Evolutionary conservation across 2,113 vertebrate genomes (phyloP).

Genomic region (Semnornis frantzii): DNA sequence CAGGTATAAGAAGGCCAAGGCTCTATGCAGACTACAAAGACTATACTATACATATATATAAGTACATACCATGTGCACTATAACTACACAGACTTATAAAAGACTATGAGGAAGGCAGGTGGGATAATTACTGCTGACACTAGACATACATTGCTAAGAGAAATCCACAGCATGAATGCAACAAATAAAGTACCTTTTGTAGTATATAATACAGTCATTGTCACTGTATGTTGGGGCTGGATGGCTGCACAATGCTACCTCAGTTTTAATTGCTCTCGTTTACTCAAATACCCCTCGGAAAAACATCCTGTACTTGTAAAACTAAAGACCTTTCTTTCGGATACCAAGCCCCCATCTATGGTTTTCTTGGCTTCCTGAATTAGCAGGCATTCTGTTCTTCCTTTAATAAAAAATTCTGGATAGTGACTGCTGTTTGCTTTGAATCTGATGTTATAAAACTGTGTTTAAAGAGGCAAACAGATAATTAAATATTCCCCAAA

Average conservation of each 20-base stretch:
- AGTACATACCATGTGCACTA: background rate
- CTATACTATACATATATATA: background rate
- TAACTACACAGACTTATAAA: background rate
- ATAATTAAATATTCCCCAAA: background rate
- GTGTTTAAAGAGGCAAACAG: background rate
- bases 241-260: background rate
- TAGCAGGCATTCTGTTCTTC: background rate
- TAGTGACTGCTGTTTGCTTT: background rate
- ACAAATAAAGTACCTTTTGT: background rate
- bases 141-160: background rate
- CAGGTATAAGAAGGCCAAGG: background rate
- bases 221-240: background rate
- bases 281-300: background rate
- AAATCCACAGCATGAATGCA: background rate
- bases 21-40: background rate
- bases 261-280: conserved; percentile 2
- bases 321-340: background rate
- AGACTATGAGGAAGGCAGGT: background rate
- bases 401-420: background rate
- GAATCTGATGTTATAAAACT: background rate
- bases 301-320: background rate
- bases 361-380: background rate
- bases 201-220: background rate
- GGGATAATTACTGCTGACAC: background rate
- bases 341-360: background rate